Conservation (phyloP, 2,888 invertebrate species). For the Sussaba pulchella region DNA sequence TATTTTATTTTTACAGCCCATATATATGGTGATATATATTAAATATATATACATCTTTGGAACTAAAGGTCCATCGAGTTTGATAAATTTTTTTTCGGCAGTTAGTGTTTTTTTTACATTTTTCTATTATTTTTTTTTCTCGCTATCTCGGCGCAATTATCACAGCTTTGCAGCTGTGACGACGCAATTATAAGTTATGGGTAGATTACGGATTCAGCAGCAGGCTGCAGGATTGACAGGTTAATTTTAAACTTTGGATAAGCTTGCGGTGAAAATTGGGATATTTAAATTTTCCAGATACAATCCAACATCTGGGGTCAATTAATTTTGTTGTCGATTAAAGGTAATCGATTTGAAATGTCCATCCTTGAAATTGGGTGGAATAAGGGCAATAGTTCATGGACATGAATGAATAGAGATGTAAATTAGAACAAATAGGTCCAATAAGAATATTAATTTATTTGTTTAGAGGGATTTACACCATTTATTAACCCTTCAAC, state of each 20-base stretch:
- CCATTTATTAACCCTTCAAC: too few relatives aligned
- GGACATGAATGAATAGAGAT: too few relatives aligned
- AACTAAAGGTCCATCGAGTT: constrained; percentile 46
- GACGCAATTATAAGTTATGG: constrained; percentile 19
- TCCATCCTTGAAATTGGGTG: too few relatives aligned
- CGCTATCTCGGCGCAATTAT: constrained; percentile 22
- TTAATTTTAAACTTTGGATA: constrained; percentile 16
- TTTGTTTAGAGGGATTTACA: too few relatives aligned
- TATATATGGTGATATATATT: constrained; percentile 10
- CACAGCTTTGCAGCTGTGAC: neutral
- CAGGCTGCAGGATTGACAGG: neutral
- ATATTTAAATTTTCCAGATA: neutral
- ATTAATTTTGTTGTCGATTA: too few relatives aligned
- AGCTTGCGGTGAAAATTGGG: neutral
- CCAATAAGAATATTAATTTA: too few relatives aligned
- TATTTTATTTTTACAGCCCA: too few relatives aligned
- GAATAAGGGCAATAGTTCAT: too few relatives aligned
- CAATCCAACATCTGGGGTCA: too few relatives aligned
- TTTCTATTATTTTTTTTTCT: too few relatives aligned
- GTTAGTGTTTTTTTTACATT: constrained; percentile 47
- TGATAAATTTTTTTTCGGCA: constrained; percentile 49
- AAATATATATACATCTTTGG: constrained; percentile 1
- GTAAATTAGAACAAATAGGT: too few relatives aligned
- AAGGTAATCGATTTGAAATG: too few relatives aligned
- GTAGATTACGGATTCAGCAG: constrained; percentile 23